Percentiles rank a stretch among this genome's conserved stretches.
Evolutionary conservation across 2,888 invertebrate species (phyloP).

Genomic region (Archaeoteleia sp.): DNA sequence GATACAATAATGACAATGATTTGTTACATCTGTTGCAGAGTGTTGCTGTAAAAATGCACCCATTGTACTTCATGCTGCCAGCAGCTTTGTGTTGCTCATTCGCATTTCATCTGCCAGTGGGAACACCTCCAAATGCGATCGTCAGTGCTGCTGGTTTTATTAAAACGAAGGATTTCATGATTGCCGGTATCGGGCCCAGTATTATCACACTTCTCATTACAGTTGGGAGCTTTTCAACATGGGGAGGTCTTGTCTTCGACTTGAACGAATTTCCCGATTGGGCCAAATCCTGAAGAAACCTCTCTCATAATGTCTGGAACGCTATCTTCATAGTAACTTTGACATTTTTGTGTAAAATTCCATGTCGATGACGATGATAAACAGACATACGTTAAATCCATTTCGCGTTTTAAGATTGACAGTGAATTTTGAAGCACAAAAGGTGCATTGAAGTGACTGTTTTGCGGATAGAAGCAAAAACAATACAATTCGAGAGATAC

Average conservation of each 20-base stretch:
- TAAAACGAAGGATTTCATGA: conserved; percentile 86
- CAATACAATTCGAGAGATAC: too few species aligned
- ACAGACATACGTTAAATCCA: too few species aligned
- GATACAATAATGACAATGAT: too few species aligned
- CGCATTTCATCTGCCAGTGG: conserved; percentile 95
- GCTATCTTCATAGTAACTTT: not conserved
- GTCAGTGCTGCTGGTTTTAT: conserved; percentile 90
- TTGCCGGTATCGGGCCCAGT: conserved; percentile 87
- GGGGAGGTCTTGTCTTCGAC: conserved; percentile 83
- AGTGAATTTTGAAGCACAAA: too few species aligned
- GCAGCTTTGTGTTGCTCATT: conserved; percentile 92
- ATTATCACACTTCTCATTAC: conserved; percentile 84
- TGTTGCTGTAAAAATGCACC: conserved; percentile 84
- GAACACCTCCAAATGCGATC: conserved; percentile 96
- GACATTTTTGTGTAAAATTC: too few species aligned
- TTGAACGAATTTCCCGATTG: conserved; percentile 80
- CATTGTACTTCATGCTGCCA: conserved; percentile 92
- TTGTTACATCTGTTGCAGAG: conserved; percentile 76
- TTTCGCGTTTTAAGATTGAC: too few species aligned
- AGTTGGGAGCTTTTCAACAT: conserved; percentile 84
- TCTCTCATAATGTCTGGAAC: too few species aligned
- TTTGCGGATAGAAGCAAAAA: too few species aligned
- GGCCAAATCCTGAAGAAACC: conserved; percentile 70
- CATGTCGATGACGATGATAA: too few species aligned
- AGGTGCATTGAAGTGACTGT: too few species aligned